Conservation (phyloP, 2,888 invertebrate species). For the Plutella xylostella region DNA sequence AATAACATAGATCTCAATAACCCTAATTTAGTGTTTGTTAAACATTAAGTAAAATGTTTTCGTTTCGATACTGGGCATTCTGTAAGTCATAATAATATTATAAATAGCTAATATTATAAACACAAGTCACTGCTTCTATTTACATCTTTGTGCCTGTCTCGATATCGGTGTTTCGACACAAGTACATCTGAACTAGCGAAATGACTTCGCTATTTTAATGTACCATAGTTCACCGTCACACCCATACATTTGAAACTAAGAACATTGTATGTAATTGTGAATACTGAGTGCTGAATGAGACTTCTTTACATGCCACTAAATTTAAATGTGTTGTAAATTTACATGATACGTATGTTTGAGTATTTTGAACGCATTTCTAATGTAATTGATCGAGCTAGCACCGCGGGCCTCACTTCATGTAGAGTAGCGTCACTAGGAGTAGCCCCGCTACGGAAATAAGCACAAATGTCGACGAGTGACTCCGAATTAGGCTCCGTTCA, state of each 20-base stretch:
- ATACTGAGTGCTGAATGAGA: slow-evolving; percentile 60
- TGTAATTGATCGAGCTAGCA: slow-evolving; percentile 57
- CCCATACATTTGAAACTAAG: too few species aligned
- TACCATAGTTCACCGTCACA: too few species aligned
- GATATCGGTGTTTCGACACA: too few species aligned
- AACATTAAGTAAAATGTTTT: slow-evolving; percentile 36
- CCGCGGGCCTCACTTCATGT: slow-evolving; percentile 53
- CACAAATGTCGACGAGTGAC: slow-evolving; percentile 60
- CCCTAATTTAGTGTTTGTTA: slow-evolving; percentile 48
- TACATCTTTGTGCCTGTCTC: too few species aligned
- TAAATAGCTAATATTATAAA: too few species aligned
- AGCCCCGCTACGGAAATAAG: slow-evolving; percentile 44
- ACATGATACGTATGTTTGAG: slow-evolving; percentile 50
- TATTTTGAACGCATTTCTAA: slow-evolving; percentile 61
- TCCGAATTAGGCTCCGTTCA: slow-evolving; percentile 35
- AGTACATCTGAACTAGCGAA: too few species aligned
- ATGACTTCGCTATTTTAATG: too few species aligned
- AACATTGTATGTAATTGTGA: too few species aligned
- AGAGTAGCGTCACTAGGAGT: too few species aligned
- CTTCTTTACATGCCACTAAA: slow-evolving; percentile 57
- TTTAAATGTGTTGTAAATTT: slow-evolving; percentile 44
- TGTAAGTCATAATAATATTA: too few species aligned
- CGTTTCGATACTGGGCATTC: slow-evolving; percentile 30
- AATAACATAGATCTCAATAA: slow-evolving; percentile 64
- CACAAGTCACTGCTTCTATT: too few species aligned